Evolutionary conservation across 30 jellyfish, hydroid and myxozoan genomes (phyloP), one percentile per base, ranked within the genome.

Genomic region (Morbakka virulenta): DNA sequence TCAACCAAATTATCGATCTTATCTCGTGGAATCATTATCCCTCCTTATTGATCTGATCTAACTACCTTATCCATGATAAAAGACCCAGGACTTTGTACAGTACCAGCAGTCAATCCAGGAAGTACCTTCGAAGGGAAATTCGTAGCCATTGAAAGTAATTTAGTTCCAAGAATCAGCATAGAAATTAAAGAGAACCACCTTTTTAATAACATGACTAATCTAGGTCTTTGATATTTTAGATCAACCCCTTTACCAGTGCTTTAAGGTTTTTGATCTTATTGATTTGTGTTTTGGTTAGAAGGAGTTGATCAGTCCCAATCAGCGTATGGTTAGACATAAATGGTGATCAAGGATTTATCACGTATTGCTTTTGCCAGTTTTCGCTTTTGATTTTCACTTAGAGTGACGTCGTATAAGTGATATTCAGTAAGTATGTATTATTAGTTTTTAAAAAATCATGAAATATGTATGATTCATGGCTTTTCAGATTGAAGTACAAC

Each of bases 311-410:
- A 24, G 86, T 21, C 24, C 86, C 86, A 52, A 66, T 53, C 51
- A 74, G 34, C 14, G 57, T 77, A 28, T 50, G 25, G 6, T 32
- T 49, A 52, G 86, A 57, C 62, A 74, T 41, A 1, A 52, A 74
- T 32, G 29, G 86, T 74, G 32, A 51, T 32, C 1, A 77, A 25
- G 57, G 86, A 74, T 48, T 52, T 57, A 53, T 52, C 62, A 35
- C 21, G 32, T 67, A 74, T 52, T 51, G 86, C 86, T 74, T 57
- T 74, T 32, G 77, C 77, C 35, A 74, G 86, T 57, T 74, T 72
- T 41, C 29, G 74, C 30, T 72, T 72, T 52, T 74, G 77, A 74
- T 51, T 50, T 22, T 74, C 66, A 74, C 77, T 33, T 52, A 74
- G 86, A 57, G 86, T 29, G 0, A 53, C 77, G 32, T 68, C 35